These are phyloP conservation scores for Macropodus opercularis DNA, from an alignment of 2,797 vertebrate species.

Conservation along the genomic window DNA sequence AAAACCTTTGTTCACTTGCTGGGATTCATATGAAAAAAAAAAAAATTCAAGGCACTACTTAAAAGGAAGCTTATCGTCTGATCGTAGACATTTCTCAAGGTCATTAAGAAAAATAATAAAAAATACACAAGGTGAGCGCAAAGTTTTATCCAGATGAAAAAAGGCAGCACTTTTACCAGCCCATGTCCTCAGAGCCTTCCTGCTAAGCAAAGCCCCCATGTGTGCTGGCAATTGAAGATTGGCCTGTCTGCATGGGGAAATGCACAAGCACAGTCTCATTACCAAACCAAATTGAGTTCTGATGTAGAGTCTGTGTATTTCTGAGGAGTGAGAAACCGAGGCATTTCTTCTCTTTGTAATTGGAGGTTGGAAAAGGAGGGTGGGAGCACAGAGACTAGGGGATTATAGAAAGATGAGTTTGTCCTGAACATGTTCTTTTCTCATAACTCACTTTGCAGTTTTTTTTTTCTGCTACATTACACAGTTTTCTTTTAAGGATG, in stretches of 20 bases:
- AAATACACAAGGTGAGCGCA: constrained; percentile 70
- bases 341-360: constrained; percentile 83
- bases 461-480: constrained; percentile 41
- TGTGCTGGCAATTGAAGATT: constrained; percentile 81
- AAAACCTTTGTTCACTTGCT: constrained; percentile 29
- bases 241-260: constrained; percentile 84
- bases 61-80: constrained; percentile 32
- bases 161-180: constrained; percentile 80
- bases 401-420: constrained; percentile 81
- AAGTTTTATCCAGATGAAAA: constrained; percentile 77
- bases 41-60: constrained; percentile 19
- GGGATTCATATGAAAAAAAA: constrained; percentile 9
- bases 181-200: constrained; percentile 78
- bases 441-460: constrained; percentile 69
- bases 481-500: constrained; percentile 55
- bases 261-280: constrained; percentile 84
- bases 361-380: constrained; percentile 77
- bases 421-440: constrained; percentile 74
- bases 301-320: constrained; percentile 83
- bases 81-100: constrained; percentile 66
- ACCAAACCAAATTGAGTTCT: constrained; percentile 85
- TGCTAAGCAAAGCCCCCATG: constrained; percentile 75
- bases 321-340: constrained; percentile 75
- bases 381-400: constrained; percentile 72
- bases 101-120: constrained; percentile 73